Percentiles rank a stretch among this genome's conserved stretches.
Evolutionary conservation across 2,113 vertebrate species (phyloP).

Genomic region (Notiomystis cincta): DNA sequence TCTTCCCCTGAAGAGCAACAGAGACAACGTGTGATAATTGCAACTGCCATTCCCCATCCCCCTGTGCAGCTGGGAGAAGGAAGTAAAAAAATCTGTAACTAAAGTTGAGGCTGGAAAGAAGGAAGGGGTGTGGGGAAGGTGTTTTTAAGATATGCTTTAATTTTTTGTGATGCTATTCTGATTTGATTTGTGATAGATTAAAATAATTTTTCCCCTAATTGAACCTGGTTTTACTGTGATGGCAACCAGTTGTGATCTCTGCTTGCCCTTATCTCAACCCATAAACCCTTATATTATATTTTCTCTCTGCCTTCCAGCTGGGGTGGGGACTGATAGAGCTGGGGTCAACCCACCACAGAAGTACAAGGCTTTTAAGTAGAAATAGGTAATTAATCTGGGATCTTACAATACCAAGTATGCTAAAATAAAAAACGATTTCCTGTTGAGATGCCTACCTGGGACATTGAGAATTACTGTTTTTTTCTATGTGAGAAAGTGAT

Average conservation of each 20-base stretch:
- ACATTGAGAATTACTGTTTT: neutral
- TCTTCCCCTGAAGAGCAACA: neutral
- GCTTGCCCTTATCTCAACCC: neutral
- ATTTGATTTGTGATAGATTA: neutral
- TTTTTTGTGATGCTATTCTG: neutral
- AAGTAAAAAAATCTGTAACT: neutral
- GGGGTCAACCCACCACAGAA: too few relatives aligned
- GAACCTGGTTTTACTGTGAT: neutral
- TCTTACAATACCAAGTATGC: neutral
- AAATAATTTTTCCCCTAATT: neutral
- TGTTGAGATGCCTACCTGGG: neutral
- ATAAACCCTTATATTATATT: neutral
- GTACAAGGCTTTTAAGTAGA: neutral
- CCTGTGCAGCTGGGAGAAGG: neutral
- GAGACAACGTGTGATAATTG: neutral
- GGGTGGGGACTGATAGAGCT: neutral
- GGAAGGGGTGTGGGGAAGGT: neutral
- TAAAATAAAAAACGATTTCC: neutral
- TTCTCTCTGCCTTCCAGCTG: neutral
- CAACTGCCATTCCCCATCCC: neutral
- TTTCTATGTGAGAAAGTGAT: neutral
- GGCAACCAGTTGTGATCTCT: neutral
- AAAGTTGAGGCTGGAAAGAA: neutral
- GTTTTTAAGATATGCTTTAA: neutral
- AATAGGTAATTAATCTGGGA: neutral